Base-by-base conservation (phyloP, 1,140 invertebrate genomes). In the Sitobion miscanthi region DNA sequence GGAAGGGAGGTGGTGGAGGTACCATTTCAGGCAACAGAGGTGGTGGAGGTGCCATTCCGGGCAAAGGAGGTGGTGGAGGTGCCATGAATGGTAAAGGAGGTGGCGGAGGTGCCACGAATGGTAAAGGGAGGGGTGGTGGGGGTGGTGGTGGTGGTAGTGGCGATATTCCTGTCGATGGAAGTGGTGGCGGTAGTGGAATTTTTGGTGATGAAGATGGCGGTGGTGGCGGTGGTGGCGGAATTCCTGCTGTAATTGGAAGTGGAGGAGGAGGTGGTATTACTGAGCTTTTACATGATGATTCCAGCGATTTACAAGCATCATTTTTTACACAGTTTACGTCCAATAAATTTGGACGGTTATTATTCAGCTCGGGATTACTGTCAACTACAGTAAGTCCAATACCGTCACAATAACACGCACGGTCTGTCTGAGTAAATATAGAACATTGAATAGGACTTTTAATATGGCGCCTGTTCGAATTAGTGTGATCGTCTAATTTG, bases 1-100 rank as follows among this genome's bases (percentile, higher is more conserved):
- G 94, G 21, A 86, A 42, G 38, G 94, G 91, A 21, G 91, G 49
- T 87, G 94, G 69, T 17, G 83, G 83, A 30, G 83, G 83, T 25
- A 30, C n/a, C 62, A 77, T 77, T n/a, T 0, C 82, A 1, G 82
- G 38, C 7, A 42, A 83, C 23, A 35, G 20, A 21, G 82, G 62
- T 69, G 30, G 62, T 14, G 62, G 77, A 7, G 77, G 77, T 83
- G n/a, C n/a, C 20, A 83, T 83, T 21, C 1, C 21, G 14, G 57
- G 30, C 1, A 69, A 69, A 69, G 62, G 62, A 11, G 62, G 62
- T n/a, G 62, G 62, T 1, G 62, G 57, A 11, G 57, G 57, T 62
- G 25, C 54, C 54, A 54, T 54, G 0, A 7, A 57, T 2, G 94
- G 94, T 3, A 77, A 90, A 20, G 94, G 94, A 1, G 54, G 57